Evolutionary conservation across 2,888 invertebrate species (phyloP).

Genomic region (Archips crataeganus): DNA sequence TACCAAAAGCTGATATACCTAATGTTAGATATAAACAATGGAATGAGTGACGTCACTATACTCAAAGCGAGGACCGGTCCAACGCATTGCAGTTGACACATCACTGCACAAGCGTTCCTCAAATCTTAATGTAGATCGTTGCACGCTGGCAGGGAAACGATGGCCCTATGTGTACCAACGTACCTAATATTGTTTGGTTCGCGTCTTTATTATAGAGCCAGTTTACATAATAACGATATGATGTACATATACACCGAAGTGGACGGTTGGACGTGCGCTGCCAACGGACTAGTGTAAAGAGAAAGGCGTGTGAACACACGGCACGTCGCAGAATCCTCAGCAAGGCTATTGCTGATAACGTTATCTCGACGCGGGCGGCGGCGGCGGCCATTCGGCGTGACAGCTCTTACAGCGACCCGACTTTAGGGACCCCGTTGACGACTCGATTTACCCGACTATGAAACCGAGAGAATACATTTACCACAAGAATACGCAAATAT

Average conservation of each 20-base stretch:
- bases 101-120: slow-evolving; percentile 3
- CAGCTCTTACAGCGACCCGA: slow-evolving; percentile 35
- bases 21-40: background rate
- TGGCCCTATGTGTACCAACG: too few species aligned
- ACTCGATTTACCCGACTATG: background rate
- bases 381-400: slow-evolving; percentile 46
- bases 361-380: slow-evolving; percentile 64
- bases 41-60: background rate
- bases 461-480: background rate
- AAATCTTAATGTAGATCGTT: background rate
- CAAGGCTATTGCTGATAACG: slow-evolving; percentile 83
- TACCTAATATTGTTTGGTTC: background rate
- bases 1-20: slow-evolving; percentile 4
- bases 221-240: slow-evolving; percentile 9
- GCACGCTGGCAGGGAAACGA: background rate
- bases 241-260: slow-evolving; percentile 8
- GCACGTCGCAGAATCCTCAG: slow-evolving; percentile 74
- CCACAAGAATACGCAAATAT: background rate
- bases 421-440: slow-evolving; percentile 5
- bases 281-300: slow-evolving; percentile 41
- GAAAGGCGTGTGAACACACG: slow-evolving; percentile 44
- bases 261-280: slow-evolving; percentile 22
- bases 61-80: slow-evolving; percentile 6
- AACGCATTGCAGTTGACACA: background rate
- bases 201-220: background rate